These are phyloP conservation scores for Hyperoplus immaculatus DNA, from an alignment of 2,797 vertebrate species.

Conservation along the genomic window DNA sequence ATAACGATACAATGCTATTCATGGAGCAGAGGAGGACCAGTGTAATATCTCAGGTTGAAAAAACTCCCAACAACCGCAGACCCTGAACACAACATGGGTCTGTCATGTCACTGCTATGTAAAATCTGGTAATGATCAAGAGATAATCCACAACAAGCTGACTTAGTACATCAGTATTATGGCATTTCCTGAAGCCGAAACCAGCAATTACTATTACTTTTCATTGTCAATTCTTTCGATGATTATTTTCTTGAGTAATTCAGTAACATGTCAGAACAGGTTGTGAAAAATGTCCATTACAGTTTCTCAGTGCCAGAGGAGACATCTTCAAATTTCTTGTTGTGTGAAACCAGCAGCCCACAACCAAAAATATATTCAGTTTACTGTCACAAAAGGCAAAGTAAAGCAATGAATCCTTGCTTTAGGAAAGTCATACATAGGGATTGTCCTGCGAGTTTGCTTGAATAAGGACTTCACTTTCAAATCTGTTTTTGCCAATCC, in stretches of 20 bases:
- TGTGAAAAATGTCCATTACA: neutral
- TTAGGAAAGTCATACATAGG: neutral
- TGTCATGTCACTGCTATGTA: constrained; percentile 19
- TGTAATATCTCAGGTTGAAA: constrained; percentile 1
- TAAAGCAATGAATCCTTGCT: neutral
- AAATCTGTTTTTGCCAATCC: neutral
- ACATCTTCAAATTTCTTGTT: neutral
- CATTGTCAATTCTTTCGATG: no score
- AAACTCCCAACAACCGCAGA: neutral
- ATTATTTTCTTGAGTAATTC: neutral
- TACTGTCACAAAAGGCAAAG: neutral
- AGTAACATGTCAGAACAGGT: neutral
- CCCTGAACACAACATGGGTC: constrained; percentile 1
- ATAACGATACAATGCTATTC: constrained; percentile 8
- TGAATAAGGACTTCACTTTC: neutral
- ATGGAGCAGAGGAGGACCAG: neutral
- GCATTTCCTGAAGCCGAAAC: neutral
- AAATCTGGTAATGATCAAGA: constrained; percentile 28
- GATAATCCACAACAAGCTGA: constrained; percentile 40
- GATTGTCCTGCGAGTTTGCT: neutral
- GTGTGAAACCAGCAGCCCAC: neutral
- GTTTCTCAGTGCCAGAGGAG: neutral
- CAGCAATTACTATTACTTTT: neutral
- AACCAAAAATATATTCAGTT: neutral
- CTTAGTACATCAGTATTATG: neutral